phyloP scores from a whole-genome alignment of 2,797 vertebrate genomes.

The Florisuga fusca region DNA sequence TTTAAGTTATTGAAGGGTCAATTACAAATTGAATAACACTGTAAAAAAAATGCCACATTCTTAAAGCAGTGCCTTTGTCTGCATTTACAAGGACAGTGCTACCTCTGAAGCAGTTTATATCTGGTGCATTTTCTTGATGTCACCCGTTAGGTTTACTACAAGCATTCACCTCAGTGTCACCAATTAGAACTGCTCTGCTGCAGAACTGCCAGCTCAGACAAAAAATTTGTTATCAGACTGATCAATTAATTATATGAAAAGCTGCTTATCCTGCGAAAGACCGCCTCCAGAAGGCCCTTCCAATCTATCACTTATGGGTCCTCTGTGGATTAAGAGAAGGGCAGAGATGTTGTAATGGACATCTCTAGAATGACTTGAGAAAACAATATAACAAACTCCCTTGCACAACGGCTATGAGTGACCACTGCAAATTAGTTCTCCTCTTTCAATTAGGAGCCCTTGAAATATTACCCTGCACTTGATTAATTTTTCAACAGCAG shows the following conservation, averaged over 20 bases:
- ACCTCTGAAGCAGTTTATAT: not conserved
- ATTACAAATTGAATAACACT: not conserved
- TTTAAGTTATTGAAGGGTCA: not conserved
- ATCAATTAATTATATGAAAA: conserved; percentile 9
- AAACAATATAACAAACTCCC: not conserved
- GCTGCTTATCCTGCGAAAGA: not conserved
- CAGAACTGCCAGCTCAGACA: not conserved
- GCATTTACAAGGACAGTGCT: not conserved
- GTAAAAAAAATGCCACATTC: not conserved
- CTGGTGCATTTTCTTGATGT: not conserved
- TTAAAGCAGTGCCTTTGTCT: not conserved
- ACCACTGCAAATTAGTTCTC: conserved; percentile 13
- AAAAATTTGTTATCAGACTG: not conserved
- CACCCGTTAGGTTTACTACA: not conserved
- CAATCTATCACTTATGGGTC: not conserved
- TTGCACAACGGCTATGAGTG: not conserved
- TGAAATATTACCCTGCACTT: not conserved
- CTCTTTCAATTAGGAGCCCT: conserved; percentile 11
- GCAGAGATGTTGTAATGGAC: not conserved
- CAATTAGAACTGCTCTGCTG: not conserved
- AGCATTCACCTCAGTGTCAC: not conserved
- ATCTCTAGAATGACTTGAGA: not conserved
- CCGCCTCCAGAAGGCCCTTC: not conserved
- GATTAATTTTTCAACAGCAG: conserved; percentile 12
- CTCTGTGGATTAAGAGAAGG: not conserved